Base-by-base conservation (phyloP, 2,888 invertebrate species). In the Onthophagus sagittarius region DNA sequence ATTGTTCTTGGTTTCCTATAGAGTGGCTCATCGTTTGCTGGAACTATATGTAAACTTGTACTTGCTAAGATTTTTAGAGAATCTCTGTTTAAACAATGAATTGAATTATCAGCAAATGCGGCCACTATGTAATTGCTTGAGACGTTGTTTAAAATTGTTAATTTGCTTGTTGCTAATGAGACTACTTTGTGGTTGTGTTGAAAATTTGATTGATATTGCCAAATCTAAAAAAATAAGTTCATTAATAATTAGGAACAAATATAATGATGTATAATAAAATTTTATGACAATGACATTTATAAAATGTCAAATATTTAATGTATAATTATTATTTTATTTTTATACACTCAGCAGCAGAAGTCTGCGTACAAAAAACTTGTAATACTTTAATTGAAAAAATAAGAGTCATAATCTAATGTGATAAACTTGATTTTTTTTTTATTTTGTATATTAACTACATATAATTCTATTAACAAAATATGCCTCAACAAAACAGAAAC, bases 181-280 rank as follows among this genome's bases (percentile, higher is more conserved):
- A 89, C 88, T 0, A 92, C 87, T 80, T 87, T 87, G 14, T 89
- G 88, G 70, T 86, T 85, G 86, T 88, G 82, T 84, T 87, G 81
- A 86, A 92, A 83, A 84, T 92, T 85, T 79, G 92, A 88, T 84
- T 92, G 88, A 86, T 93, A 90, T 84, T 93, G 87, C 94, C 90
- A 88, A 79, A 91, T 82, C 91, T 92, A 85, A 69, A 82, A 81
- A 75, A 73, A 77, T 73, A 67, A 67, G 15, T 64, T 14, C 11
- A 15, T 9, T 53, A 32, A 67, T n/a, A 23, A 15, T n/a, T 11
- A 67, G 1, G 5, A 13, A 13, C 4, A 15, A 64, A 13, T 23
- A 14, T 63, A 63, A 9, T 5, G n/a, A 4, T 5, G 4, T 63
- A 9, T 5, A 63, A 14, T 7, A 63, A 63, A 63, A n/a, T n/a